Base-by-base conservation (phyloP, 2,888 invertebrate genomes). In the Abrostola tripartita region DNA sequence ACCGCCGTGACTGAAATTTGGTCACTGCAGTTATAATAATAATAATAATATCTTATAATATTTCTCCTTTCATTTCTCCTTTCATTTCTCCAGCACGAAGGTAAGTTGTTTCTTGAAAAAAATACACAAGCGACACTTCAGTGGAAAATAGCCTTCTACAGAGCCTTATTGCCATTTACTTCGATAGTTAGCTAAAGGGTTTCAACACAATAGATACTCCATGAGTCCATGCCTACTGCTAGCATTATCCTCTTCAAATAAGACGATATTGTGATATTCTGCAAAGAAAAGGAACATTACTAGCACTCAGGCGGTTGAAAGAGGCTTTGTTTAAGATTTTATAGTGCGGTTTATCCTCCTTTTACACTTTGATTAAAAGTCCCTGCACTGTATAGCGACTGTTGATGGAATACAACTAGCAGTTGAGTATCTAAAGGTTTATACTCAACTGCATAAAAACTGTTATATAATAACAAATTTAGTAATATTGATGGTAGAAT, bases 131-230 rank as follows among this genome's bases (percentile, higher is more conserved):
- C 44, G 59, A 60, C 60, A 62, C 67, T 75, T 52, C 41, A 66
- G 40, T 52, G 52, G 55, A 65, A 71, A 60, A 50, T 14, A 53
- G 63, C 60, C 51, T 61, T 38, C 52, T 54, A 53, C n/a, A 41
- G 61, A 51, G 40, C 71, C 54, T 62, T 74, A 80, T 71, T 59
- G 75, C 78, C 54, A 68, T 80, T 71, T 75, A 68, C 61, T 63
- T 53, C 50, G 49, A 78, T 71, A 72, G 63, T 81, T 78, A 69
- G 65, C 79, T 81, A 76, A 79, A 79, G 78, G 76, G 79, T 81
- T 79, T 65, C 61, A 54, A 38, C 41, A 81, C 73, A 81, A 81
- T 66, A 57, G 72, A 53, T 63, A 41, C 38, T 42, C 9, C 37
- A 8, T 38, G 24, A 8, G 14, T 37, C 51, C 59, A 49, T 61